Evolutionary conservation across 2,888 invertebrate genomes (phyloP).

Genomic region (Petrolisthes cinctipes): DNA sequence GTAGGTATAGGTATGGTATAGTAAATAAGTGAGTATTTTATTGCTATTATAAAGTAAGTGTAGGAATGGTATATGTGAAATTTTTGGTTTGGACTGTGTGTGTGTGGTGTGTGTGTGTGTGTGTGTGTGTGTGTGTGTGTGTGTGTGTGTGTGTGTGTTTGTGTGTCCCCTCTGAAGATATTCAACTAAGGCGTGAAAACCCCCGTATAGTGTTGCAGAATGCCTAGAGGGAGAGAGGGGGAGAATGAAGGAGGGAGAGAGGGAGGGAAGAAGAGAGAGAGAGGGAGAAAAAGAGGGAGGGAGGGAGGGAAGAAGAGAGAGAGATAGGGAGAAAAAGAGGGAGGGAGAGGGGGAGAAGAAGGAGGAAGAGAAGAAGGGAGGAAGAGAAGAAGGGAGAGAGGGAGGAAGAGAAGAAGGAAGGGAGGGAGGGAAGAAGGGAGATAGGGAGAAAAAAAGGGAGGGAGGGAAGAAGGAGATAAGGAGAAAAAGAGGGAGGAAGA

Average conservation of each 20-base stretch:
- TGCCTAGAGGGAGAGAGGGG: neutral
- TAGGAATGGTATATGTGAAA: neutral
- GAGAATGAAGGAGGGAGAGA: neutral
- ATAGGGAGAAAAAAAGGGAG: neutral
- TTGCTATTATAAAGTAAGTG: neutral
- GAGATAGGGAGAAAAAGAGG: neutral
- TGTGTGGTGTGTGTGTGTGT: neutral
- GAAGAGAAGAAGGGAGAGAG: neutral
- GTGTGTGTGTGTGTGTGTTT: constrained; percentile 21
- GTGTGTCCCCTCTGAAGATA: neutral
- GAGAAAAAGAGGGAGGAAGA: neutral
- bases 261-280: constrained; percentile 12
- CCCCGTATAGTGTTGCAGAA: too few relatives aligned
- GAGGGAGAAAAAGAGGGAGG: neutral
- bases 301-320: neutral
- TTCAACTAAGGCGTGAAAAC: neutral
- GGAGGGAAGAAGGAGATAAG: neutral
- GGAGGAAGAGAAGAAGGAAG: neutral
- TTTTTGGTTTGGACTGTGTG: neutral
- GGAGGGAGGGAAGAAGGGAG: neutral
- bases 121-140: neutral
- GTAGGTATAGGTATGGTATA: too few relatives aligned
- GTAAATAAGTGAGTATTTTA: neutral
- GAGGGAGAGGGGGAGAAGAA: neutral
- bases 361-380: neutral